Conservation (phyloP, 2,113 vertebrate species). For the Recurvirostra avosetta region DNA sequence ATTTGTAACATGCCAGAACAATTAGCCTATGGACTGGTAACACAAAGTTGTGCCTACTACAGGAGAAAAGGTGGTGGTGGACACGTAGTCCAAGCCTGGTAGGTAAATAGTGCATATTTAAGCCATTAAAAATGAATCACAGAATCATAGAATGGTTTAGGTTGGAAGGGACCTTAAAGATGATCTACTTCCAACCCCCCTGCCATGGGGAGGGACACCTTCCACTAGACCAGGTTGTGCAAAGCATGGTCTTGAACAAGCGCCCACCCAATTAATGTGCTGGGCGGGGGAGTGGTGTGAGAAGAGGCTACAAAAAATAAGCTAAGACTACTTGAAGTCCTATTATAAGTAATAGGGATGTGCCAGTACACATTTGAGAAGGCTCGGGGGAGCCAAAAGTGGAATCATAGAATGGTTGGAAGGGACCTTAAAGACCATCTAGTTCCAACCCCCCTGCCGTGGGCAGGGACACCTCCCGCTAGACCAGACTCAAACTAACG, state of each 20-base stretch:
- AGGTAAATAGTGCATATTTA: not conserved
- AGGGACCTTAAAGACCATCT: not conserved
- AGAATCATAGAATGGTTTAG: not conserved
- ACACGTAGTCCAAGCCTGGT: not conserved
- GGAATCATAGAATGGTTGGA: not conserved
- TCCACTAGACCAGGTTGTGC: not conserved
- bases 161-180: not conserved
- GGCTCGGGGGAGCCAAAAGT: not conserved
- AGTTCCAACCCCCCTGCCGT: not conserved
- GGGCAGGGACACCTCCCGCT: not conserved
- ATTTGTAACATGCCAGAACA: not conserved
- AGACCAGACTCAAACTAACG: not conserved
- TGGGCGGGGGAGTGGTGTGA: not conserved
- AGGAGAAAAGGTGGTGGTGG: not conserved
- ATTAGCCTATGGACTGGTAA: not conserved
- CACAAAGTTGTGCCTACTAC: accelerated
- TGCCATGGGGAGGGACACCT: not conserved
- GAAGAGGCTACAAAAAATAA: not conserved
- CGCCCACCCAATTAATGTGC: not conserved
- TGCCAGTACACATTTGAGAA: not conserved
- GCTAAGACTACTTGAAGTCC: not conserved
- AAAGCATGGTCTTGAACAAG: not conserved
- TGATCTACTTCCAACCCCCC: not conserved
- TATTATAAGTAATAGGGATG: not conserved
- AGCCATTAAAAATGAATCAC: not conserved